Base-by-base conservation (phyloP, 1,140 invertebrate species). In the Sycobia sp. region DNA sequence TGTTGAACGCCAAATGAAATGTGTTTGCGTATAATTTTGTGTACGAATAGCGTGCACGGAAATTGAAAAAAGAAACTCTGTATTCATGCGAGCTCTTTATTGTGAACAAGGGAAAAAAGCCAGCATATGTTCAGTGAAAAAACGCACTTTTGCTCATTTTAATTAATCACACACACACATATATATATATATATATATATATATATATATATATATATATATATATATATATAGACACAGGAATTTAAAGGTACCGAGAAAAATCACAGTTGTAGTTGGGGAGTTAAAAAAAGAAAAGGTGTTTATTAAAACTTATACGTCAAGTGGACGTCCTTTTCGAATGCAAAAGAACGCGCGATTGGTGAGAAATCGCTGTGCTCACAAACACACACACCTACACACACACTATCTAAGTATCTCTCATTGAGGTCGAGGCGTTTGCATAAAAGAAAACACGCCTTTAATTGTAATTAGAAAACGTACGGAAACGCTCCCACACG, bases 1-100 rank as follows among this genome's bases (percentile, higher is more conserved):
- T 73, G 68, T 74, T 73, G 53, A 74, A 66, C 56, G 67, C 63
- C 49, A 72, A 69, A 68, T 60, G 56, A 56, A 65, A 67, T 59
- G 63, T n/a, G n/a, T n/a, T 69, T 67, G 54, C 44, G 59, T 62
- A 68, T n/a, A n/a, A n/a, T n/a, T n/a, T n/a, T n/a, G 54, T 61
- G 70, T 71, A 70, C 39, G 61, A n/a, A n/a, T 67, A 72, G 65
- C 66, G 62, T 65, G 55, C 25, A 20, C 53, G 32, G 25, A 38
- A 65, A 39, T 14, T 27, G 16, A 41, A 23, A 39, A 22, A 39
- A 25, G 23, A 50, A 59, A 54, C 25, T 46, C 27, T 47, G 22
- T 54, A 56, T 54, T 23, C 5, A 51, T 20, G 10, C 16, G 46
- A 4, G 34, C 46, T 41, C 46, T 46, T 59, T 49, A 46, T 9